Evolutionary conservation across 2,888 invertebrate species (phyloP), one percentile per base, ranked within the genome.

Genomic region (Tetropium fuscum): DNA sequence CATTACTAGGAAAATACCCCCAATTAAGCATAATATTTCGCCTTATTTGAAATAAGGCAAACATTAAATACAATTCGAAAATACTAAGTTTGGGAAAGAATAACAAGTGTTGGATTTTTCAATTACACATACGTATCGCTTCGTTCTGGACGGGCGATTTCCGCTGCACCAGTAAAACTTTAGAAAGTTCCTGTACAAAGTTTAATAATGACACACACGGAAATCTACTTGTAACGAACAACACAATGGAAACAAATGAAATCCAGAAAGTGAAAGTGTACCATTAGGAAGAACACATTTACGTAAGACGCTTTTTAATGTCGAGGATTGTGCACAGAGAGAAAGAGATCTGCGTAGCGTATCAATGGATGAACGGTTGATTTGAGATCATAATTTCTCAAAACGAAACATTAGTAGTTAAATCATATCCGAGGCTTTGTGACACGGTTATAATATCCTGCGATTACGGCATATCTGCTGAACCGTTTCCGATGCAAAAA

Each of bases 101-200:
- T n/a, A n/a, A n/a, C n/a, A n/a, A n/a, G n/a, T n/a, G n/a, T n/a
- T n/a, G n/a, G n/a, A n/a, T n/a, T n/a, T n/a, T n/a, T n/a, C n/a
- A n/a, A n/a, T n/a, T n/a, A n/a, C n/a, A n/a, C n/a, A n/a, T 16
- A 3, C 36, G 36, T 36, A 4, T 36, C n/a, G n/a, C 16, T 20
- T 4, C 44, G 43, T 36, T 44, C 44, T 53, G 62, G 55, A 53
- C 41, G 45, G 64, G 48, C 44, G 67, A 57, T 63, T 70, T 73
- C 73, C 73, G 71, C 63, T 70, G 73, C 63, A 72, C 73, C 73
- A 73, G 73, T 72, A 69, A 72, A 72, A 70, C 70, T 73, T 73
- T 49, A 60, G 57, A 53, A 65, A 68, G 59, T 61, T 60, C 53
- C 56, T 58, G 44, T 41, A 45, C 61, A 69, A 72, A 72, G 70